Conservation (phyloP, 1,140 invertebrate genomes). For the Onthophagus taurus region DNA sequence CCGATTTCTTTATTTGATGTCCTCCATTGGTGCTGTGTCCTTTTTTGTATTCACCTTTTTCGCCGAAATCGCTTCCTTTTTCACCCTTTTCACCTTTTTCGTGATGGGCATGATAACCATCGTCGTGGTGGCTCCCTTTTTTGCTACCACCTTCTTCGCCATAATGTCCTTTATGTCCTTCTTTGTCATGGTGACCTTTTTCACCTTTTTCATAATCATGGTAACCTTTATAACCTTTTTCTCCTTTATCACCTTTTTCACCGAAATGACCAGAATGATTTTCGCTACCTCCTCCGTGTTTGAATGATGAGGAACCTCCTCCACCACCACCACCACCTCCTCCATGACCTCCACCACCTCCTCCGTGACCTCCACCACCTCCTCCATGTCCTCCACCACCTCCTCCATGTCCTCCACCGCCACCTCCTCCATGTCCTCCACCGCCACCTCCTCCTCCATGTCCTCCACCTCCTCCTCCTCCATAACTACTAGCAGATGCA, state of each 20-base stretch:
- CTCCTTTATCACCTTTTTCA: slow-evolving; percentile 48
- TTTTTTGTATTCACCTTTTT: slow-evolving; percentile 52
- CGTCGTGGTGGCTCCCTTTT: slow-evolving; percentile 57
- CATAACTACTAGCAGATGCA: background rate
- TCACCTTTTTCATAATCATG: slow-evolving; percentile 55
- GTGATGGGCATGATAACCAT: slow-evolving; percentile 57
- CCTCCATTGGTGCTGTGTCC: slow-evolving; percentile 54
- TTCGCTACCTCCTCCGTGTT: slow-evolving; percentile 48
- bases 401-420: slow-evolving; percentile 4
- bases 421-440: slow-evolving; percentile 11
- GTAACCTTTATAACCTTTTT: slow-evolving; percentile 46
- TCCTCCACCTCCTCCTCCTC: slow-evolving; percentile 1
- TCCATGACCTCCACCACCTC: slow-evolving; percentile 3
- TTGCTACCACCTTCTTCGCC: slow-evolving; percentile 52
- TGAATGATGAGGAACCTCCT: too few species aligned
- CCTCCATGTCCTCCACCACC: background rate
- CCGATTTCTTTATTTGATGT: slow-evolving; percentile 59
- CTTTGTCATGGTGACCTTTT: slow-evolving; percentile 57
- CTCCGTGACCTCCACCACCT: slow-evolving; percentile 1
- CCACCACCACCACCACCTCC: background rate
- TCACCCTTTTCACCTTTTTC: slow-evolving; percentile 57
- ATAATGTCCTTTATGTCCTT: slow-evolving; percentile 54
- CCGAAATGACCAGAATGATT: slow-evolving; percentile 48
- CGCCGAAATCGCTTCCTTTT: slow-evolving; percentile 51
- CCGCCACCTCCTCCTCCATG: slow-evolving; percentile 17